Conservation (phyloP, 2,888 invertebrate species). For the Rhingia campestris region DNA sequence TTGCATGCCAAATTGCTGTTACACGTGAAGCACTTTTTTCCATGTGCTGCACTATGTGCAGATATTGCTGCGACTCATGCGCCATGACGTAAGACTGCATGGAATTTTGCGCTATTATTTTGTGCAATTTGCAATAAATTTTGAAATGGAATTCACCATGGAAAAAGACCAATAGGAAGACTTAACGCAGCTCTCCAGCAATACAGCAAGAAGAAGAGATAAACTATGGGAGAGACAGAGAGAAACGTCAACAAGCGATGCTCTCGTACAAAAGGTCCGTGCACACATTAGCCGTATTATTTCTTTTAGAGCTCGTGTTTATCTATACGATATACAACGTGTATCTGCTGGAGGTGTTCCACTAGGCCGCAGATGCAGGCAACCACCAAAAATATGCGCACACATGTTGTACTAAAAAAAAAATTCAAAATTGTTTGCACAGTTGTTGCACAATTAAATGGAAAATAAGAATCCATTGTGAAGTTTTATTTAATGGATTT, state of each 20-base stretch:
- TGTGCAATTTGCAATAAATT: constrained; percentile 73
- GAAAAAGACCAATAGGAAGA: constrained; percentile 38
- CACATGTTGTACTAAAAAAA: not conserved
- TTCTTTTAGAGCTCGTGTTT: constrained; percentile 9
- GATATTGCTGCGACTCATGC: constrained; percentile 46
- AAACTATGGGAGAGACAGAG: not conserved
- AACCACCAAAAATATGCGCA: constrained; percentile 42
- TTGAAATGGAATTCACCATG: constrained; percentile 71
- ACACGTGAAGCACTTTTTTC: constrained; percentile 65
- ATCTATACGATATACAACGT: constrained; percentile 10
- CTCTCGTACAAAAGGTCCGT: constrained; percentile 17
- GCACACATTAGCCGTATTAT: constrained; percentile 17
- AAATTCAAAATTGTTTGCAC: not conserved
- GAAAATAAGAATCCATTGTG: constrained; percentile 5
- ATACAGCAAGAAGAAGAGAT: constrained; percentile 6
- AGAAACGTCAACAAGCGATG: not conserved
- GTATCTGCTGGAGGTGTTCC: constrained; percentile 31
- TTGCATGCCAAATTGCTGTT: constrained; percentile 57
- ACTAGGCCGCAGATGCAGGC: constrained; percentile 48
- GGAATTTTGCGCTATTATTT: constrained; percentile 71
- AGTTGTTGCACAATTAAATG: constrained; percentile 21
- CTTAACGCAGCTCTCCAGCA: not conserved
- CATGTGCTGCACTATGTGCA: constrained; percentile 22
- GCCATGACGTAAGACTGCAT: constrained; percentile 70
- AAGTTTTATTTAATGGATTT: not conserved